Percentiles rank a stretch among this genome's conserved stretches.
These are phyloP conservation scores for Hymenopus coronatus DNA, from an alignment of 2,888 invertebrate genomes.

Conservation along the genomic window DNA sequence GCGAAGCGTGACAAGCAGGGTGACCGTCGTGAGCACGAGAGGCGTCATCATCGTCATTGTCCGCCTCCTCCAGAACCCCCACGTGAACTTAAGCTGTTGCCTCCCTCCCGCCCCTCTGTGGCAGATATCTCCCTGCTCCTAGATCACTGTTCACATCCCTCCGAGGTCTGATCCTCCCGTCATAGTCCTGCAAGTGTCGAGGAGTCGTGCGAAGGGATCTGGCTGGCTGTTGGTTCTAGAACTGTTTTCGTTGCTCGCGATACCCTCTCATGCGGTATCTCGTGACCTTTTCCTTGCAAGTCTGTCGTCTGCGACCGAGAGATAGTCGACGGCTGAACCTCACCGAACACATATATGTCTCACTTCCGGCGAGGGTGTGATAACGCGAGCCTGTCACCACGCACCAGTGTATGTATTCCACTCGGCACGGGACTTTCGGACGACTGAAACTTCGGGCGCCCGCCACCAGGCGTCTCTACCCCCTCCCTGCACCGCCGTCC, in stretches of 20 bases:
- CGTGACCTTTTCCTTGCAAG: neutral
- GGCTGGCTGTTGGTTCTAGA: neutral
- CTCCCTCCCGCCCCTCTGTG: neutral
- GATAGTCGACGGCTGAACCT: neutral
- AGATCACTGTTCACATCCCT: neutral
- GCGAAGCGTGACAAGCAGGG: neutral
- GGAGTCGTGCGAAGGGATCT: neutral
- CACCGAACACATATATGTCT: conserved; percentile 4
- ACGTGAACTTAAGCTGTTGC: neutral
- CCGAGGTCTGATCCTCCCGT: neutral
- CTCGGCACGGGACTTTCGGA: conserved; percentile 1
- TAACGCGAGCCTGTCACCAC: neutral
- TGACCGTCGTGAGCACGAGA: neutral
- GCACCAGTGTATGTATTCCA: neutral
- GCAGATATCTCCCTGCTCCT: neutral
- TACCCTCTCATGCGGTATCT: neutral
- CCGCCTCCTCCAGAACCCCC: neutral
- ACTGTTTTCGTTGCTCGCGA: neutral
- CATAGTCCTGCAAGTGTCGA: neutral
- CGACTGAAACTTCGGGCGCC: conserved; percentile 13
- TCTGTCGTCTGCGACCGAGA: neutral
- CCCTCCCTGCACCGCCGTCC: neutral
- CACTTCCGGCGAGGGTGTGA: neutral
- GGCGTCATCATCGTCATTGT: neutral
- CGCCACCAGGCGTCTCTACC: conserved; percentile 20